Conservation (phyloP, 2,113 vertebrate species). For the Willisornis vidua region DNA sequence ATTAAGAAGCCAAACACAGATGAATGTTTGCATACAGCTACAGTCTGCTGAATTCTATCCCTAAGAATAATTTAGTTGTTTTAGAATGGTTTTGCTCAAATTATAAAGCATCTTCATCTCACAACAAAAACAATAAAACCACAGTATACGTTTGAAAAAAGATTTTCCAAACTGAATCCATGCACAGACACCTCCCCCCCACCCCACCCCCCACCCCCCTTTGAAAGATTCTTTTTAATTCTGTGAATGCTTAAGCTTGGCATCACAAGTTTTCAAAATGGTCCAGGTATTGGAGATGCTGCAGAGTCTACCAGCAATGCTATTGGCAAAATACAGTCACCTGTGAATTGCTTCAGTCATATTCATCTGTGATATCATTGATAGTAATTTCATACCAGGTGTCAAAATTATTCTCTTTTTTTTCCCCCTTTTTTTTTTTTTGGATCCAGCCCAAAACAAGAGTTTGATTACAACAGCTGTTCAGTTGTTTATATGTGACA, state of each 20-base stretch:
- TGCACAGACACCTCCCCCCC: not conserved
- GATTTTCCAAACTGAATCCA: not conserved
- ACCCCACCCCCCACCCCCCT: accelerated
- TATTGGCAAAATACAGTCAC: not conserved
- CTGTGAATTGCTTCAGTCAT: not conserved
- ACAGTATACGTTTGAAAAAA: not conserved
- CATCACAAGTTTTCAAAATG: not conserved
- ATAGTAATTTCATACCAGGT: not conserved
- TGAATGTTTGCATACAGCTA: not conserved
- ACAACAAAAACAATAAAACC: not conserved
- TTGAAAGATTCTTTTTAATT: not conserved
- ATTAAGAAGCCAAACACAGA: not conserved
- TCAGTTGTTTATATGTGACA: not conserved
- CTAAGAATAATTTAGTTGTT: not conserved
- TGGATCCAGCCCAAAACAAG: not conserved
- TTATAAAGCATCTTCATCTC: not conserved
- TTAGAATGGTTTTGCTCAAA: not conserved
- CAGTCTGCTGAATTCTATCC: not conserved
- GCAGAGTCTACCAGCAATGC: not conserved
- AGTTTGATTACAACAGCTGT: not conserved
- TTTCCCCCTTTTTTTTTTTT: not conserved
- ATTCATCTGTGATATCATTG: not conserved
- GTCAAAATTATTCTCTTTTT: not conserved
- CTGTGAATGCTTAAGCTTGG: not conserved
- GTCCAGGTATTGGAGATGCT: not conserved